Base-by-base conservation (phyloP, 2,888 invertebrate genomes). In the Drosophila diplacantha region DNA sequence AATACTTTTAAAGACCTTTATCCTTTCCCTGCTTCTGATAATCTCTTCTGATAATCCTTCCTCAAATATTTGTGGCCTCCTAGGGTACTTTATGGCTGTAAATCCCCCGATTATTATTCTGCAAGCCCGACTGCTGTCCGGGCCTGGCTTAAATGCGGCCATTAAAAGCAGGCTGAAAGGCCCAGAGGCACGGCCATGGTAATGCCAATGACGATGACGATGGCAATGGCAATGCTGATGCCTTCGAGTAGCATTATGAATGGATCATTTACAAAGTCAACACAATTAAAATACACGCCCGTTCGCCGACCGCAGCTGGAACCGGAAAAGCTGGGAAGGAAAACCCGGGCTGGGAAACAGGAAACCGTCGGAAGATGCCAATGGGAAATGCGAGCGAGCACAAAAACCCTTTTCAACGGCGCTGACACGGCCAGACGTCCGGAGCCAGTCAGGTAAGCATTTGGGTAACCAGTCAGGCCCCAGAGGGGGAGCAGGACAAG, bases 221-320 rank as follows among this genome's bases (percentile, higher is more conserved):
- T 55, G 65, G 37, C 22, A 6, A 12, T 38, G 29, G 26, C n/a
- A 49, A 24, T 29, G 54, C 9, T 44, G 56, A 61, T 74, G 75
- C 75, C 78, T 75, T 81, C 72, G 69, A 81, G 75, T 47, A 69
- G 68, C 76, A 71, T 77, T 80, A 72, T 77, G 72, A 72, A 79
- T 80, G 80, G 78, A 77, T 82, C 74, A 68, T 69, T 79, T 79
- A 69, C 76, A 83, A 74, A 79, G 73, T 81, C 74, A 81, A 81
- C 80, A 75, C 74, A 81, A 83, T 76, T 79, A 75, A 74, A 81
- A 71, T 58, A 77, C 70, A 72, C 68, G 59, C 65, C 69, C 44
- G 38, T 16, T 29, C 20, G 24, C 14, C 69, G 58, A 73, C 39
- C 57, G 47, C 58, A 71, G 49, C 38, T 37, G 38, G 49, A 46